Conservation (phyloP, 2,797 vertebrate genomes). For the Paguma larvata region DNA sequence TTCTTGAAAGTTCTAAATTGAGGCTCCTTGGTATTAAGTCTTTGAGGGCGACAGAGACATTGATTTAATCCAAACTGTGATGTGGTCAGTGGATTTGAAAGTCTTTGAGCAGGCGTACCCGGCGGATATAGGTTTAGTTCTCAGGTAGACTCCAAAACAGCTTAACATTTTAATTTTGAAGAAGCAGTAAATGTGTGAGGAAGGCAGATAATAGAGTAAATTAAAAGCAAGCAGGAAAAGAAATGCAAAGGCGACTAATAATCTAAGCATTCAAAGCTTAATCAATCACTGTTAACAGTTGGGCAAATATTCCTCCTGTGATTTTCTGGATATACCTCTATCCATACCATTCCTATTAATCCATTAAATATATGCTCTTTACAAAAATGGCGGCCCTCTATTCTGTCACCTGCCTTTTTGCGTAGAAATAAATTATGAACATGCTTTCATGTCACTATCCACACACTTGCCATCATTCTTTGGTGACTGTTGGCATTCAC, state of each 20-base stretch:
- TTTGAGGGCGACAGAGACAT: background rate
- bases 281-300: background rate
- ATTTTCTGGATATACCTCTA: background rate
- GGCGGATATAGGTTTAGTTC: rapidly evolving
- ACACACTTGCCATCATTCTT: rapidly evolving
- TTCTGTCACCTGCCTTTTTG: background rate
- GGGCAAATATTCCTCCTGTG: background rate
- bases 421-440: too few relatives aligned
- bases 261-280: background rate
- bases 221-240: background rate
- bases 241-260: background rate
- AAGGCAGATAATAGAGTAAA: background rate
- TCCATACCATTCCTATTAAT: rapidly evolving
- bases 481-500: rapidly evolving
- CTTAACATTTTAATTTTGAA: background rate
- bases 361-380: background rate
- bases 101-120: background rate
- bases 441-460: background rate
- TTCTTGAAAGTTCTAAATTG: background rate
- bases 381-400: background rate
- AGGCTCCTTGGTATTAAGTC: rapidly evolving
- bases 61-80: background rate
- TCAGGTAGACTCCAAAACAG: background rate
- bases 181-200: background rate
- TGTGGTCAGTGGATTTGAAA: background rate